Percentiles rank a stretch among this genome's conserved stretches.
phyloP scores from a whole-genome alignment of 1,140 invertebrate species.

The Leptestheria dahalacensis region DNA sequence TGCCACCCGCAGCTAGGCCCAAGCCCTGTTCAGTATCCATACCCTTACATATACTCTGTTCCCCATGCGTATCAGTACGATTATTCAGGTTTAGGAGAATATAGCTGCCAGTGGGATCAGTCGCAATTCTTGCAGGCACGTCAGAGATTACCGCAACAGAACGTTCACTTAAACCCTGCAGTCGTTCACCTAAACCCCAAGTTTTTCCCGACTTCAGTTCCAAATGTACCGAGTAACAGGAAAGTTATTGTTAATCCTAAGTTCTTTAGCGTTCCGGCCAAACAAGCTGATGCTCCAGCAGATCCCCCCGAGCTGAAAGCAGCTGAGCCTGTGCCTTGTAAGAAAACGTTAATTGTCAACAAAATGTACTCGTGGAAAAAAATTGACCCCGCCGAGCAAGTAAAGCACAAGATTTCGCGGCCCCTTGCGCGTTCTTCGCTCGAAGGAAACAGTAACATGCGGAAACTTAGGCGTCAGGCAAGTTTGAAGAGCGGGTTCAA shows the following conservation, averaged over 20 bases:
- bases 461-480: neutral
- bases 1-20: too few relatives aligned
- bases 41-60: too few relatives aligned
- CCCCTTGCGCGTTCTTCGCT: too few relatives aligned
- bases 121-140: too few relatives aligned
- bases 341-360: neutral
- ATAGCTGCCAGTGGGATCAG: too few relatives aligned
- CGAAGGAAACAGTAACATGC: neutral
- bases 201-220: neutral
- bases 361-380: neutral
- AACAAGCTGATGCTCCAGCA: neutral
- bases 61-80: too few relatives aligned
- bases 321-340: neutral
- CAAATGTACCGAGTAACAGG: neutral
- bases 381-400: neutral
- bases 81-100: too few relatives aligned
- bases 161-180: too few relatives aligned
- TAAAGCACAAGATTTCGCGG: too few relatives aligned
- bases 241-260: neutral
- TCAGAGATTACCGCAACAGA: too few relatives aligned
- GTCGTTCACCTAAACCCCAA: neutral
- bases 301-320: neutral
- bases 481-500: neutral
- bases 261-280: neutral
- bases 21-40: too few relatives aligned